Evolutionary conservation across 2,113 vertebrate genomes (phyloP), one percentile per base, ranked within the genome.

Genomic region (Cololabis saira): DNA sequence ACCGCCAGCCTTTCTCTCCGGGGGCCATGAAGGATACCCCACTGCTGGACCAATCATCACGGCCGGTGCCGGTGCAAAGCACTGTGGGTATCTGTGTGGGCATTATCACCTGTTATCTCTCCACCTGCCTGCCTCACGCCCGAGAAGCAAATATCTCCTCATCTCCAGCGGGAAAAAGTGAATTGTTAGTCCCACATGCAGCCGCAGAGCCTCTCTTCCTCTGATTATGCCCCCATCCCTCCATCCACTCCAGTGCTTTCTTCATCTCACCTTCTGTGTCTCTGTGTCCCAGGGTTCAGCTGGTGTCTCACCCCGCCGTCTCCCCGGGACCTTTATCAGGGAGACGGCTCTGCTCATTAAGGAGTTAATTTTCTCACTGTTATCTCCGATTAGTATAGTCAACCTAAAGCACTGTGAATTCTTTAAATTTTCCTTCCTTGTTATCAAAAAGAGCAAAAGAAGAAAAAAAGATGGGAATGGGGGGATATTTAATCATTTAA

Each of bases 401-500:
- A 90, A 93, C 90, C 92, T 92, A 93, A 93, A 94, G 91, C 91
- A 90, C 82, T 91, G 92, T 88, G 89, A 91, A 93, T 93, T 92
- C 92, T 93, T 93, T 89, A 93, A 90, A 92, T 90, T 89, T 87
- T 82, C 24, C 83, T 72, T 83, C 81, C 83, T 77, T 78, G 76
- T 95, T 96, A 95, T 95, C 92, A 92, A 91, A 89, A 82, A 18
- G 63, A 17, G 45, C n/a, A 78, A 70, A 90, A 76, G 67, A 40
- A 30, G 44, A 73, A 79, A 44, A 79, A 81, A 84, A 81, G 76
- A 71, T 73, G 78, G 57, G 71, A 87, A 89, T 66, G 62, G 86
- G 91, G 92, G 92, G 92, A 90, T 93, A 90, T 91, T 94, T 95
- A 95, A 94, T 94, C 88, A 85, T 92, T 84, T 88, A 82, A 93